Base-by-base conservation (phyloP, 2,113 vertebrate species). In the Trematomus loennbergii region DNA sequence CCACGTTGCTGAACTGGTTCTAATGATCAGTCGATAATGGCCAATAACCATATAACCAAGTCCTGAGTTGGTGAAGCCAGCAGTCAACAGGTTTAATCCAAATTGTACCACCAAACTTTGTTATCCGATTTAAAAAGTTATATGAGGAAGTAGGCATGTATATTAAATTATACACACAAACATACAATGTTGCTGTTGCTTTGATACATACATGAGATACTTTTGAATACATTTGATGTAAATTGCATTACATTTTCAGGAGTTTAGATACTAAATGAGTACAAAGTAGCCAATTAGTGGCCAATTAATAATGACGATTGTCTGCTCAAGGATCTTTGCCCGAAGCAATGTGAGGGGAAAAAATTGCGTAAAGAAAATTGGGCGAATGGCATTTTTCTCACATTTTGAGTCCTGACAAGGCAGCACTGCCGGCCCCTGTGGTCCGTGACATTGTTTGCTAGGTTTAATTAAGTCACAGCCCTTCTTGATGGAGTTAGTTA, bases 381-480 rank as follows among this genome's bases (percentile, higher is more conserved):
- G 84, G 53, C 45, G 90, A 85, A 89, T 83, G 75, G 33, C 49
- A 78, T 88, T 87, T 85, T 55, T 62, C 76, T 82, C 68, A 53
- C 76, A 85, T 79, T 82, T 82, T 53, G 70, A 72, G 60, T 72
- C 61, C 9, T 55, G 73, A 72, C 76, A 72, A 82, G 60, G 85
- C 76, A 55, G 77, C 85, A 65, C 72, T 83, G 80, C 72, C 72
- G 60, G 75, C 70, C 86, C 73, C 86, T 85, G 74, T 88, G 86
- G 90, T 91, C 91, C 83, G 81, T 91, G 89, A 92, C 91, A 88
- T 86, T 91, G 86, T 90, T 92, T 84, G 73, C 43, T 9, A 75
- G 82, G 89, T 92, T 91, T 93, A 93, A 94, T 94, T 92, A 93
- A 93, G 80, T 91, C 83, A 59, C 72, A 87, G 81, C 78, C 63